Evolutionary conservation across 1,140 invertebrate genomes (phyloP).

Genomic region (Tetramorium parvispinum): DNA sequence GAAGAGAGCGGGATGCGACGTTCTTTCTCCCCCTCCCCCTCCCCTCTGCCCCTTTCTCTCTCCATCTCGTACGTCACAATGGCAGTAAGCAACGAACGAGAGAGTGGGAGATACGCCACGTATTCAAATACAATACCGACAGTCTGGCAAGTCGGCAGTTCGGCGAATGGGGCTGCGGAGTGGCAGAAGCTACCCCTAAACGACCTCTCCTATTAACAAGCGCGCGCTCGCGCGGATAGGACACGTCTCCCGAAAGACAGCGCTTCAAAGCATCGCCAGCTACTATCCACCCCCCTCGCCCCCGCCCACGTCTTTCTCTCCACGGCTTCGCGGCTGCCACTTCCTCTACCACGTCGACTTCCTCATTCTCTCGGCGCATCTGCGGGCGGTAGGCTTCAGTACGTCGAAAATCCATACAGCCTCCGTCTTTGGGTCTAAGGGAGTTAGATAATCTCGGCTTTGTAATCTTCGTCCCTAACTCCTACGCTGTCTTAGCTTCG

Average conservation of each 20-base stretch:
- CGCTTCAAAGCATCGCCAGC: constrained; percentile 80
- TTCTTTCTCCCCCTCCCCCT: constrained; percentile 41
- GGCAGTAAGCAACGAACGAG: constrained; percentile 73
- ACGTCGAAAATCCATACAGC: constrained; percentile 80
- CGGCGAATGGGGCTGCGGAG: constrained; percentile 57
- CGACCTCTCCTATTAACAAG: constrained; percentile 84
- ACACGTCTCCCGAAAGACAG: constrained; percentile 84
- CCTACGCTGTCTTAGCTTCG: constrained; percentile 56
- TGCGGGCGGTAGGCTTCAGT: constrained; percentile 64
- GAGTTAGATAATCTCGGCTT: constrained; percentile 82
- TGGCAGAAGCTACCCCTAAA: constrained; percentile 72
- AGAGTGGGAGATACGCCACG: constrained; percentile 80
- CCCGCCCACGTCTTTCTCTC: neutral
- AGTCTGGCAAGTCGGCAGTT: constrained; percentile 81
- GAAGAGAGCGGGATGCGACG: constrained; percentile 52
- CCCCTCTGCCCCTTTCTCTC: neutral
- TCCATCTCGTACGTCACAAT: constrained; percentile 71
- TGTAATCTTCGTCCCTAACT: constrained; percentile 79
- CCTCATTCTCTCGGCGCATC: constrained; percentile 64
- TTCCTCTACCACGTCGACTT: constrained; percentile 67
- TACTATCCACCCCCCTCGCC: neutral
- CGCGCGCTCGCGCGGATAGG: constrained; percentile 81
- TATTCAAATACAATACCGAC: constrained; percentile 84
- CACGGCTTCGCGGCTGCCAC: constrained; percentile 55
- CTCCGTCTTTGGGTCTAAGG: constrained; percentile 73